Evolutionary conservation across 2,113 vertebrate genomes (phyloP).

Genomic region (Dissostichus mawsoni): DNA sequence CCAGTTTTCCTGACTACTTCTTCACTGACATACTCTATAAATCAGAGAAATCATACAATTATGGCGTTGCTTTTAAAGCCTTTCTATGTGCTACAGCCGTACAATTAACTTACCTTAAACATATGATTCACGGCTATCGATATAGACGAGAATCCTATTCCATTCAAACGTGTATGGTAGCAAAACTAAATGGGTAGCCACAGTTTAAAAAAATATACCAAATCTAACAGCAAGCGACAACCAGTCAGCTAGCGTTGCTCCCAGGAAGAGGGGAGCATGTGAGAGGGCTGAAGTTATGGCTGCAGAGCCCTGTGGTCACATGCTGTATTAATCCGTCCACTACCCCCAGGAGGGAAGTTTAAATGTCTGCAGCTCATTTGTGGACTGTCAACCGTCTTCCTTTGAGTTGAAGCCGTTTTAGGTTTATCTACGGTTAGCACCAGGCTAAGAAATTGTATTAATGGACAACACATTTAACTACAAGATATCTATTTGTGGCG

Average conservation of each 20-base stretch:
- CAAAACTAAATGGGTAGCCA: not conserved
- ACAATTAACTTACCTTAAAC: conserved; percentile 33
- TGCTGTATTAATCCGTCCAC: conserved; percentile 66
- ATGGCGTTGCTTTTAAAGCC: not conserved
- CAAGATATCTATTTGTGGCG: not conserved
- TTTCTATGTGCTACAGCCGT: not conserved
- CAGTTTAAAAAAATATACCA: not conserved
- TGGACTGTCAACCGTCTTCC: too few relatives aligned
- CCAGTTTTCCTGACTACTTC: not conserved
- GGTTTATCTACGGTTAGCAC: not conserved
- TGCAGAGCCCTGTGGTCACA: conserved; percentile 72
- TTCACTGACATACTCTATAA: not conserved
- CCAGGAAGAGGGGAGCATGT: conserved; percentile 35
- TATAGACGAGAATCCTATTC: not conserved
- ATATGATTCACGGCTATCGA: not conserved
- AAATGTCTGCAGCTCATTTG: conserved; percentile 45
- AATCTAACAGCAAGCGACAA: not conserved
- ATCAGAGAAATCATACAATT: not conserved
- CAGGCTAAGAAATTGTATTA: not conserved
- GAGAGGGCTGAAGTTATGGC: conserved; percentile 49
- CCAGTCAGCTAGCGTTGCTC: not conserved
- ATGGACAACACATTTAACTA: not conserved
- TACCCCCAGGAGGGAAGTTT: conserved; percentile 71
- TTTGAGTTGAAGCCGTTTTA: too few relatives aligned
- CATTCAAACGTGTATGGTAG: conserved; percentile 5